Percentiles rank a stretch among this genome's conserved stretches.
phyloP scores from a whole-genome alignment of 2,113 vertebrate species.

The Psittacula cyanocephala region DNA sequence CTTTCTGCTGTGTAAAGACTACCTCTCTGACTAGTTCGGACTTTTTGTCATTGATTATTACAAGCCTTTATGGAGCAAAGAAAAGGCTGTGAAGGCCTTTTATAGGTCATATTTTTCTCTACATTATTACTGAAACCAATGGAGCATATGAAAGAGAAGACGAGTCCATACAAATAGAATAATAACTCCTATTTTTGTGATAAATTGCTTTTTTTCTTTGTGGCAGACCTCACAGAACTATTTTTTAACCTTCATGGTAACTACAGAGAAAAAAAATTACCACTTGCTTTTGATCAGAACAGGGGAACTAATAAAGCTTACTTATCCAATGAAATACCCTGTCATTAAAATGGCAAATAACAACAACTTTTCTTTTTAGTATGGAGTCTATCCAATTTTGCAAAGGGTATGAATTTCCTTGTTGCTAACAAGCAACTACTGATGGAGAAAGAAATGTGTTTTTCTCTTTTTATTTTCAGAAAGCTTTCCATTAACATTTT shows the following conservation, averaged over 20 bases:
- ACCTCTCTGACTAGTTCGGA: neutral
- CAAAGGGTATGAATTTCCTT: neutral
- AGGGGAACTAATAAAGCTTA: neutral
- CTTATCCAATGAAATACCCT: neutral
- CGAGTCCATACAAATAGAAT: slow-evolving; percentile 15
- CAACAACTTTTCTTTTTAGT: neutral
- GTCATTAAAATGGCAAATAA: neutral
- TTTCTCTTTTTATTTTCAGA: neutral
- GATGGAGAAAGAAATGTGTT: neutral
- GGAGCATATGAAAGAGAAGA: slow-evolving; percentile 7
- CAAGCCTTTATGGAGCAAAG: neutral
- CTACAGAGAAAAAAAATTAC: neutral
- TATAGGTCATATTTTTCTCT: slow-evolving; percentile 21
- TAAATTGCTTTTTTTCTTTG: slow-evolving; percentile 15
- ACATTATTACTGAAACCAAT: slow-evolving; percentile 21
- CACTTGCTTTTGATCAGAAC: neutral
- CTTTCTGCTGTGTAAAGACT: neutral
- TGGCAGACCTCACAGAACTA: neutral
- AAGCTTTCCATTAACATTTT: neutral
- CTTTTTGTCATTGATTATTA: neutral
- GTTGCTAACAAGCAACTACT: neutral
- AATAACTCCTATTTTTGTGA: slow-evolving; percentile 28
- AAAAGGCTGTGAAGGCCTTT: neutral
- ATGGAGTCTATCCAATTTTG: neutral
- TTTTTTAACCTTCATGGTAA: neutral